phyloP scores from a whole-genome alignment of 2,113 vertebrate genomes.

The Drymodes brunneopygia region DNA sequence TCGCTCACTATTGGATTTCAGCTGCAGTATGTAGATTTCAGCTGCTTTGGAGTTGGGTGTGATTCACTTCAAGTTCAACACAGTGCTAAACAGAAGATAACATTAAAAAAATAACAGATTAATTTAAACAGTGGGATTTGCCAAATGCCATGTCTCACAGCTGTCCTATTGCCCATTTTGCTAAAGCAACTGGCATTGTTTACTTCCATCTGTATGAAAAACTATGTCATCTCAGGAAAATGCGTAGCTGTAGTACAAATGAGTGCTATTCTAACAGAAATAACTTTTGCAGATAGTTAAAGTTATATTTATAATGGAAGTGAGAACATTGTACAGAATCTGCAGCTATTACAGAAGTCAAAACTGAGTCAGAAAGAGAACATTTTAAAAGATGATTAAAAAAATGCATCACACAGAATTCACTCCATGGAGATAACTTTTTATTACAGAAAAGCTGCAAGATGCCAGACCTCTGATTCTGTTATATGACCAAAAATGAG shows the following conservation, averaged over 20 bases:
- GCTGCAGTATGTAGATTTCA: background rate
- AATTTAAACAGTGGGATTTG: background rate
- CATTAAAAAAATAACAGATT: background rate
- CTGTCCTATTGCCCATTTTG: background rate
- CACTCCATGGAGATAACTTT: background rate
- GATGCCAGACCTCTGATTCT: background rate
- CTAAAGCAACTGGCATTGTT: constrained; percentile 2
- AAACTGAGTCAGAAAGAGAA: background rate
- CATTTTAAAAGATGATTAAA: background rate
- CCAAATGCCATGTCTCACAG: background rate
- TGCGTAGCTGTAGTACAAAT: background rate
- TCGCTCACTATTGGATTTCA: background rate
- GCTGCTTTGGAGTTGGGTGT: background rate
- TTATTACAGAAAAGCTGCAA: background rate
- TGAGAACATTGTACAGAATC: background rate
- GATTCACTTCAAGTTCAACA: background rate
- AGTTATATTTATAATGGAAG: background rate
- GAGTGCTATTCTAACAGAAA: background rate
- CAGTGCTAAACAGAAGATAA: background rate
- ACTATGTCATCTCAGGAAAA: background rate
- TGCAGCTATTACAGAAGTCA: background rate
- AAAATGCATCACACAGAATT: background rate
- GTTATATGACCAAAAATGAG: background rate
- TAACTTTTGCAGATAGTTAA: background rate
- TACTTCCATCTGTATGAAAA: background rate